phyloP scores from a whole-genome alignment of 2,888 invertebrate genomes.

The Leptopilina syphax region DNA sequence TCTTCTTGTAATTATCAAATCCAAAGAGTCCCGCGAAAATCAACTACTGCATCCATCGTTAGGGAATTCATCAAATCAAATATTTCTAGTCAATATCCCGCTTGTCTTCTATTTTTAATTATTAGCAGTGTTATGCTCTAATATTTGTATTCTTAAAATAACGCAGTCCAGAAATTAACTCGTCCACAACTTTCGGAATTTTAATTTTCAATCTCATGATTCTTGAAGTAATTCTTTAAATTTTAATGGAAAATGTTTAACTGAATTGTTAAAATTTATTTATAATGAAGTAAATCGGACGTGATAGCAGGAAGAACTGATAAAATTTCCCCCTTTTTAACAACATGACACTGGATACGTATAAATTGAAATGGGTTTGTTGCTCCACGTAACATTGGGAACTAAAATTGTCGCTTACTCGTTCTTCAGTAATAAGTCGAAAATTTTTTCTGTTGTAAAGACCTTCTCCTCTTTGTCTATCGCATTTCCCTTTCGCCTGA shows the following conservation, averaged over 20 bases:
- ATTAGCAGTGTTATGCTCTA: no score
- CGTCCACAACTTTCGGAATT: no score
- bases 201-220: no score
- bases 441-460: constrained; percentile 29
- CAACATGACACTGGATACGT: not conserved
- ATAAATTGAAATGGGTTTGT: not conserved
- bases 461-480: constrained; percentile 60
- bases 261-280: no score
- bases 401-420: not conserved
- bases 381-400: not conserved
- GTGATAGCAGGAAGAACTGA: no score
- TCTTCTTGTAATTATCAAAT: constrained; percentile 69
- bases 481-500: constrained; percentile 71
- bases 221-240: no score
- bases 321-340: no score
- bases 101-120: not conserved
- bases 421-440: constrained; percentile 19
- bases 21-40: constrained; percentile 47
- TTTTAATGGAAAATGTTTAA: no score
- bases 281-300: no score
- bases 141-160: no score
- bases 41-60: not conserved
- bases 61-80: not conserved
- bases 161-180: no score
- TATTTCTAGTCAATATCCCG: not conserved